Base-by-base conservation (phyloP, 2,888 invertebrate species). In the Blomia tropicalis region DNA sequence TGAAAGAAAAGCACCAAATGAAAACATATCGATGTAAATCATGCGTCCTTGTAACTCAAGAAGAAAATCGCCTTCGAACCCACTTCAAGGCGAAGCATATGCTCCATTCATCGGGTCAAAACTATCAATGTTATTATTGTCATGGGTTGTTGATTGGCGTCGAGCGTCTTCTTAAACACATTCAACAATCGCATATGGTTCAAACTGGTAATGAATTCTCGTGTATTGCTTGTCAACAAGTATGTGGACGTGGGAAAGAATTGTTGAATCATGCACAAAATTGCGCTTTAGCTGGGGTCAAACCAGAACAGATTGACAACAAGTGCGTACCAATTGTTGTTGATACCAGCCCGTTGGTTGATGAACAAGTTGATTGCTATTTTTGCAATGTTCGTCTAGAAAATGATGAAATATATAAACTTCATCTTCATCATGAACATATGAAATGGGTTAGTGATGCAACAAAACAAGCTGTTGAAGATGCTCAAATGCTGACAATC, bases 341-440 rank as follows among this genome's bases (percentile, higher is more conserved):
- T 5, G 66, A 65, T 53, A 14, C 14, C 19, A 14, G 14, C 2
- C 29, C 56, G 23, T 23, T 36, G 2, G 25, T 7, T 2, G 51
- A 62, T 4, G 66, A 63, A 30, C 63, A 59, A 31, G 66, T 63
- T 22, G 64, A 65, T 23, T 69, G 69, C 56, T 69, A 67, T 47
- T 60, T 69, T 17, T 69, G 69, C 43, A 67, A 65, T 43, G 66
- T 66, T 63, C 62, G 64, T 22, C 68, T 69, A 30, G 59, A 66
- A 31, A 66, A 41, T 56, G 58, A 62, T 19, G 67, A 68, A 44
- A 64, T 65, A n/a, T 66, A 64, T 43, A 59, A 65, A 43, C 65
- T 68, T 22, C 69, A 69, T 65, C 66, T 67, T 43, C 67, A 68
- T 63, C 69, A 69, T 64, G 66, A 68, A 7, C 69, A 69, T 51